phyloP scores from a whole-genome alignment of 2,888 invertebrate genomes.

The Melikaiella ostensackeni region DNA sequence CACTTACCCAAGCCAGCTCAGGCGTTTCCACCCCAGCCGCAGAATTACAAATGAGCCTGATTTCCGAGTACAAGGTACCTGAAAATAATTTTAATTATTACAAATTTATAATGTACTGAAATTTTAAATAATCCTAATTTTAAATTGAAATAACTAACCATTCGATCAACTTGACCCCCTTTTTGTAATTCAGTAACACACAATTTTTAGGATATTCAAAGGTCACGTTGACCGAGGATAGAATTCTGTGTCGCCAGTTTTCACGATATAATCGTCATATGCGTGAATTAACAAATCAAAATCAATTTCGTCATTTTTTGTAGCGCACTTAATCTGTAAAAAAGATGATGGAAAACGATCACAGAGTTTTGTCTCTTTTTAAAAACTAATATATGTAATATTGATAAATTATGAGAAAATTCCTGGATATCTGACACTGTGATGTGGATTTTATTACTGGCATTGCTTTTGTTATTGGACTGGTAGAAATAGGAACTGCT shows the following conservation, averaged over 20 bases:
- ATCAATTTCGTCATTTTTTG: slow-evolving; percentile 58
- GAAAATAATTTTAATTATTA: slow-evolving; percentile 39
- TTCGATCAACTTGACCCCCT: slow-evolving; percentile 62
- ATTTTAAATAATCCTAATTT: neutral
- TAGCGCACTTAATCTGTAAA: slow-evolving; percentile 45
- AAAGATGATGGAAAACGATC: neutral
- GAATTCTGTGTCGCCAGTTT: slow-evolving; percentile 61
- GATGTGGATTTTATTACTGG: slow-evolving; percentile 67
- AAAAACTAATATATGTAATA: slow-evolving; percentile 36
- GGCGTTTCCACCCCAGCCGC: slow-evolving; percentile 62
- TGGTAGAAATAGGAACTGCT: slow-evolving; percentile 55
- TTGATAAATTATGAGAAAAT: slow-evolving; percentile 35
- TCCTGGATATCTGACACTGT: slow-evolving; percentile 63
- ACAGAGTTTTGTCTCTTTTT: slow-evolving; percentile 43
- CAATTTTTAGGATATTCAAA: slow-evolving; percentile 63
- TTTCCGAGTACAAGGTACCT: slow-evolving; percentile 62
- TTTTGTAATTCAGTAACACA: slow-evolving; percentile 62
- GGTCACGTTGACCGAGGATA: slow-evolving; percentile 60
- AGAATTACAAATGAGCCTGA: slow-evolving; percentile 62
- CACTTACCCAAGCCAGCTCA: slow-evolving; percentile 62
- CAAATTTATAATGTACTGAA: slow-evolving; percentile 43
- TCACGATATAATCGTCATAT: slow-evolving; percentile 63
- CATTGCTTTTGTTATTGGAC: slow-evolving; percentile 58
- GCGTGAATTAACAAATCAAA: slow-evolving; percentile 61
- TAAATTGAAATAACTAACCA: slow-evolving; percentile 57